Evolutionary conservation across 2,888 invertebrate species (phyloP).

Genomic region (Erebia epiphron): DNA sequence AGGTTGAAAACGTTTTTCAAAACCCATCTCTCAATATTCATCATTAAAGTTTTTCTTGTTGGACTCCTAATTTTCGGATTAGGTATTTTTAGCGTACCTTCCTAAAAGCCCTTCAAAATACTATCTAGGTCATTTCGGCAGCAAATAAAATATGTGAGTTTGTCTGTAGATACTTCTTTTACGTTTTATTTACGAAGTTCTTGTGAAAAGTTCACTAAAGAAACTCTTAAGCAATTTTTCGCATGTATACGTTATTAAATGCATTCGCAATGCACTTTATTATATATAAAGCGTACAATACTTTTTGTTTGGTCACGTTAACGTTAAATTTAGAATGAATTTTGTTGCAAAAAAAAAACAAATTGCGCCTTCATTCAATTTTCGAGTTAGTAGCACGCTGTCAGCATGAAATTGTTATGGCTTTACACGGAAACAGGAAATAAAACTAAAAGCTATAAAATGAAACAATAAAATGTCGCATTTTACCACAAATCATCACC

Average conservation of each 20-base stretch:
- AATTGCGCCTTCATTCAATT: constrained; percentile 40
- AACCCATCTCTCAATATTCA: too few species aligned
- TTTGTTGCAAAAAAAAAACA: constrained; percentile 35
- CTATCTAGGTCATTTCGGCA: neutral
- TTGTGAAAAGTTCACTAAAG: constrained; percentile 33
- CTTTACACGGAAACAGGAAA: constrained; percentile 1
- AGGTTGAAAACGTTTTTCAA: too few species aligned
- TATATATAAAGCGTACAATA: constrained; percentile 36
- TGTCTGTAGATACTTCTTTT: constrained; percentile 21
- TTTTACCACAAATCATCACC: neutral
- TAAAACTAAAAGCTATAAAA: neutral
- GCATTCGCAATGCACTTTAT: constrained; percentile 38
- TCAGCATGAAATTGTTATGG: constrained; percentile 27
- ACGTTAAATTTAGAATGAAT: constrained; percentile 34
- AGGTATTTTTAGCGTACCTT: too few species aligned
- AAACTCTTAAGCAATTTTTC: constrained; percentile 36
- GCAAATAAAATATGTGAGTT: constrained; percentile 23
- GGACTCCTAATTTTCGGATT: too few species aligned
- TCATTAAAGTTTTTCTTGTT: too few species aligned
- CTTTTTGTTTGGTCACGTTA: constrained; percentile 42
- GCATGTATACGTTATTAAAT: constrained; percentile 40
- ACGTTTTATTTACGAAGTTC: too few species aligned
- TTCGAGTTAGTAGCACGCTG: constrained; percentile 28
- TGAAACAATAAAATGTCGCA: neutral
- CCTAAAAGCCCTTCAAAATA: too few species aligned